Percentiles rank a stretch among this genome's conserved stretches.
These are phyloP conservation scores for Stenichneumon culpator DNA, from an alignment of 2,888 invertebrate species.

Conservation along the genomic window DNA sequence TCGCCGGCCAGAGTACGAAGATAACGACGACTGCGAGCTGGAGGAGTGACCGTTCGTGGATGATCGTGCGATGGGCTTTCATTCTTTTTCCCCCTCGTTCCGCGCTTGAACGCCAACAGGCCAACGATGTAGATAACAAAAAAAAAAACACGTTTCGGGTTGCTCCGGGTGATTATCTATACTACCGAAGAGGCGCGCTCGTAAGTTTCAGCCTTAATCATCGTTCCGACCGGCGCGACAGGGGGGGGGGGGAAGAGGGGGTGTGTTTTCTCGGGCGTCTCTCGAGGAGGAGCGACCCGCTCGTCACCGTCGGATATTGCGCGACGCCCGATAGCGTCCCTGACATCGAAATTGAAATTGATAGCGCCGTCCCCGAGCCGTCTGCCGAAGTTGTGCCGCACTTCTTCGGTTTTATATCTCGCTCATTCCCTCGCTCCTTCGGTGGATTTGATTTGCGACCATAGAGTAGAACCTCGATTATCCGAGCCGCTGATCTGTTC, in stretches of 20 bases:
- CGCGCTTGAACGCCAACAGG: conserved; percentile 19
- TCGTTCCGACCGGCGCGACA: conserved; percentile 56
- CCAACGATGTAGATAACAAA: conserved; percentile 53
- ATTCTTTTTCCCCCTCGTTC: conserved; percentile 26
- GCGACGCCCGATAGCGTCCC: conserved; percentile 62
- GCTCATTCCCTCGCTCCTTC: conserved; percentile 22
- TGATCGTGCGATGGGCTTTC: conserved; percentile 34
- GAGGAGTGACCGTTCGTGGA: conserved; percentile 38
- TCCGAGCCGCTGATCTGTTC: background rate
- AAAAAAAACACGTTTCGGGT: conserved; percentile 41
- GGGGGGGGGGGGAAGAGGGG: conserved; percentile 20
- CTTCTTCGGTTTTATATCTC: conserved; percentile 41
- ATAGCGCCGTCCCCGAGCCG: conserved; percentile 66
- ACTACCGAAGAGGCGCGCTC: conserved; percentile 53
- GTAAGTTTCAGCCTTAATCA: conserved; percentile 67
- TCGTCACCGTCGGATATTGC: conserved; percentile 63
- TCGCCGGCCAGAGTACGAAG: background rate
- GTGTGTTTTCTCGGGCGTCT: conserved; percentile 40
- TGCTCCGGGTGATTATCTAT: conserved; percentile 63
- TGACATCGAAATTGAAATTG: conserved; percentile 76
- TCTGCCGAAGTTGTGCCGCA: conserved; percentile 7
- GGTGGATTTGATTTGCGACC: conserved; percentile 61
- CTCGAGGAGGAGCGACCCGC: conserved; percentile 48
- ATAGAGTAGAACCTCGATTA: conserved; percentile 22
- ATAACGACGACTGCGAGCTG: conserved; percentile 10